Evolutionary conservation across 1,140 invertebrate genomes (phyloP), one percentile per base, ranked within the genome.

Genomic region (Bombus fervidus): DNA sequence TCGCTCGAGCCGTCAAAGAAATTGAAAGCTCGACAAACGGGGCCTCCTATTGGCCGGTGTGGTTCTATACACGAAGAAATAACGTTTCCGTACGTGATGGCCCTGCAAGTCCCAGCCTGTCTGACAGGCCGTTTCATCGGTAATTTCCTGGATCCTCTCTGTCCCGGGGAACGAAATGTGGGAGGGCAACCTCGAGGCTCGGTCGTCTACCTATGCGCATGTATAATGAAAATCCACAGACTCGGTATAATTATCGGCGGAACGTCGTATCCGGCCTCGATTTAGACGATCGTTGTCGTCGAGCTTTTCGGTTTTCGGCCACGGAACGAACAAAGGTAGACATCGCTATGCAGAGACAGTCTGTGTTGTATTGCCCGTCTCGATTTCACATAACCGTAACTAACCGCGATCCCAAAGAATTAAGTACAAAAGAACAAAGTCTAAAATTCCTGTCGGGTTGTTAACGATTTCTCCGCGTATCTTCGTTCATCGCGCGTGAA

Each of bases 151-250:
- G 68, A 69, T 87, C 85, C 77, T 84, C 88, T 87, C 81, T 13
- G 85, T 84, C 68, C 68, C 57, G 43, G 72, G 73, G 68, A 13
- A 41, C 75, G 62, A 34, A 66, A 89, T 86, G 79, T 86, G 73
- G 86, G 80, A 72, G 83, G 73, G 82, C 74, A 87, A 89, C 84
- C 89, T 84, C 87, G 85, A 68, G 66, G 64, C 43, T 28, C 84
- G 83, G 73, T 74, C 64, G 73, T 57, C 41, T 86, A 76, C 47
- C 79, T 81, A 80, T 71, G 82, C 74, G 83, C 80, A 90, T 89
- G 86, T 90, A 91, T 93, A 92, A 93, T 92, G 91, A 92, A 92
- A 90, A 92, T 92, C 73, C 85, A 83, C 89, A 79, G 80, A 77
- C 89, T 86, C 81, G 86, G 90, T 91, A 90, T 92, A 92, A 93